These are phyloP conservation scores for Thymallus thymallus DNA, from an alignment of 2,113 vertebrate species.

Conservation along the genomic window DNA sequence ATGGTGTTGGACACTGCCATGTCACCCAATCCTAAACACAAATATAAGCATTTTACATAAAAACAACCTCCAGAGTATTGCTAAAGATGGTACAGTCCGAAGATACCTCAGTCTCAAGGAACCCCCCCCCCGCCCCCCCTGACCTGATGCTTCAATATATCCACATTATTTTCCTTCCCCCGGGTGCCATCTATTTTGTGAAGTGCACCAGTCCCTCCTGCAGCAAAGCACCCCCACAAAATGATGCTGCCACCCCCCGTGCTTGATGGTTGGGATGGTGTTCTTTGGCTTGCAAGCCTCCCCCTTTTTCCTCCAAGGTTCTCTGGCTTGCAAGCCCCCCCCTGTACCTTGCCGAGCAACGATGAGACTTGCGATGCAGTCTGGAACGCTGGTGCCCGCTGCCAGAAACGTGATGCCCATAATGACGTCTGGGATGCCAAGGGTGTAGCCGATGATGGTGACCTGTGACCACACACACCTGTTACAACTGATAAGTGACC, in stretches of 20 bases:
- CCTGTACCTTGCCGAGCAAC: slow-evolving; percentile 96
- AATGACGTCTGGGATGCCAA: slow-evolving; percentile 97
- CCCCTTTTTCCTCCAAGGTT: no score
- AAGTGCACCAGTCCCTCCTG: no score
- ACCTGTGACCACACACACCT: slow-evolving; percentile 75
- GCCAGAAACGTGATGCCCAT: slow-evolving; percentile 99
- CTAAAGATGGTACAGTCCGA: neutral
- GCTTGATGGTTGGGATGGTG: no score
- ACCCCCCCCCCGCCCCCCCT: no score
- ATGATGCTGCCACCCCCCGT: no score
- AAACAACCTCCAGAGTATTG: neutral
- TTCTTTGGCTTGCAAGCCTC: no score
- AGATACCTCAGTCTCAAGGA: no score
- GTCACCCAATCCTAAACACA: slow-evolving; percentile 85
- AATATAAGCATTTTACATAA: neutral
- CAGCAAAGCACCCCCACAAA: no score
- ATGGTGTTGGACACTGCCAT: slow-evolving; percentile 98
- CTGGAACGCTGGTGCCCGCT: slow-evolving; percentile 95
- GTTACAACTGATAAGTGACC: neutral
- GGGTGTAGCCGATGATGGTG: slow-evolving; percentile 92
- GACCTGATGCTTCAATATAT: no score
- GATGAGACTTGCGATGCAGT: slow-evolving; percentile 98
- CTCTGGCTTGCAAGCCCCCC: no score
- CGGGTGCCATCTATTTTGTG: no score
- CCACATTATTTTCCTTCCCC: no score